Conservation (phyloP, 1,140 invertebrate genomes). For the Dolichoris vasculosae region DNA sequence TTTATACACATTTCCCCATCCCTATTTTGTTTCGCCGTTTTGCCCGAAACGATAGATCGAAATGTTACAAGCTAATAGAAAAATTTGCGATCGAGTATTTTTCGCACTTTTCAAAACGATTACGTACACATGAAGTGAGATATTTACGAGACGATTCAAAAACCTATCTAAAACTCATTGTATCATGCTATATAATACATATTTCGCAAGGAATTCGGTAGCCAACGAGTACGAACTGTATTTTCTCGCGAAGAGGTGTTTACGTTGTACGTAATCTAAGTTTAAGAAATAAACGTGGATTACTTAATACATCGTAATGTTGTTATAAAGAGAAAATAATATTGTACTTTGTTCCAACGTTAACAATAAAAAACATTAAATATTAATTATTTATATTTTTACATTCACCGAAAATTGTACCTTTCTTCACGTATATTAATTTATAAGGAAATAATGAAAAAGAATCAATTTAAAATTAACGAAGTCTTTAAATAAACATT, state of each 20-base stretch:
- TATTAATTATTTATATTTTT: too few relatives aligned
- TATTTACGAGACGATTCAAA: slow-evolving; percentile 2
- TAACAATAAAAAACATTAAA: too few relatives aligned
- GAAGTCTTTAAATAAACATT: too few relatives aligned
- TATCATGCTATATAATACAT: background rate
- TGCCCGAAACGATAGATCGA: background rate
- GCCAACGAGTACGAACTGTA: background rate
- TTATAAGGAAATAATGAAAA: too few relatives aligned
- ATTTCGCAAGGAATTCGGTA: background rate
- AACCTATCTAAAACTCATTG: background rate
- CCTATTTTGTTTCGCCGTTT: background rate
- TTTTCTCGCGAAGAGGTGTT: background rate
- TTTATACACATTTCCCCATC: slow-evolving; percentile 9
- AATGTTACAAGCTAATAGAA: slow-evolving; percentile 34
- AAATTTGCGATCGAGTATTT: slow-evolving; percentile 17
- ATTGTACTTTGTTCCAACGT: too few relatives aligned
- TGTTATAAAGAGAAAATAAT: background rate
- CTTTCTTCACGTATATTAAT: too few relatives aligned
- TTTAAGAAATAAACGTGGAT: background rate
- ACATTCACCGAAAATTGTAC: too few relatives aligned
- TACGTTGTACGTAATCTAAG: slow-evolving; percentile 11
- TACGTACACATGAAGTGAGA: background rate
- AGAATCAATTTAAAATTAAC: too few relatives aligned
- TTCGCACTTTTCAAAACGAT: background rate
- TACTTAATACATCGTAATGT: background rate